These are phyloP conservation scores for Melitaea athalia DNA, from an alignment of 2,888 invertebrate genomes.

Conservation along the genomic window DNA sequence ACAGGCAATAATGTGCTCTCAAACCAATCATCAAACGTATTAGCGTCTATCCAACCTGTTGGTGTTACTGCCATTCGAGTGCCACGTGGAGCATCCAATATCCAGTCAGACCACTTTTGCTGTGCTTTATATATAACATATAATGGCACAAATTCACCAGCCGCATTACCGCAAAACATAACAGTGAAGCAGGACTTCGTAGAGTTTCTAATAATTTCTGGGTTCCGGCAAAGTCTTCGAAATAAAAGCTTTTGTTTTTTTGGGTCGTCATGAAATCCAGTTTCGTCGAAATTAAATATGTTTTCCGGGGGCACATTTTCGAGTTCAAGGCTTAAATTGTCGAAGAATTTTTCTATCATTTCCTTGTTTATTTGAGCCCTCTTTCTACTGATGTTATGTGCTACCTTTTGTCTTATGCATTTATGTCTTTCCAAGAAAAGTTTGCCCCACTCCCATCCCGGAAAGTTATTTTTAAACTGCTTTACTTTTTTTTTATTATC, in stretches of 20 bases:
- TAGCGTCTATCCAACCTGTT: too few species aligned
- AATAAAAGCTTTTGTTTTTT: slow-evolving; percentile 22
- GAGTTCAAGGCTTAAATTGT: slow-evolving; percentile 22
- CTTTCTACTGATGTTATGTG: slow-evolving; percentile 21
- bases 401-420: slow-evolving; percentile 23
- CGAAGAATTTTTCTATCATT: slow-evolving; percentile 21
- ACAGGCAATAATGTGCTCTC: too few species aligned
- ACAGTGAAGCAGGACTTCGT: too few species aligned
- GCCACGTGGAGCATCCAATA: too few species aligned
- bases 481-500: slow-evolving; percentile 1
- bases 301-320: slow-evolving; percentile 20
- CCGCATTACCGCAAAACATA: too few species aligned
- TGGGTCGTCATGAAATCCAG: slow-evolving; percentile 24
- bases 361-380: slow-evolving; percentile 19
- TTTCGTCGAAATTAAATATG: slow-evolving; percentile 32
- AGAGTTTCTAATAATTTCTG: too few species aligned
- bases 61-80: too few species aligned
- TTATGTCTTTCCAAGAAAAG: slow-evolving; percentile 29
- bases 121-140: too few species aligned
- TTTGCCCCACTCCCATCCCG: slow-evolving; percentile 34
- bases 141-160: too few species aligned
- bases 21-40: too few species aligned
- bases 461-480: slow-evolving; percentile 30
- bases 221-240: too few species aligned
- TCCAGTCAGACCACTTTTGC: too few species aligned